Percentiles rank a stretch among this genome's conserved stretches.
These are phyloP conservation scores for Holcopasites calliopsidis DNA, from an alignment of 1,140 invertebrate genomes.

Conservation along the genomic window DNA sequence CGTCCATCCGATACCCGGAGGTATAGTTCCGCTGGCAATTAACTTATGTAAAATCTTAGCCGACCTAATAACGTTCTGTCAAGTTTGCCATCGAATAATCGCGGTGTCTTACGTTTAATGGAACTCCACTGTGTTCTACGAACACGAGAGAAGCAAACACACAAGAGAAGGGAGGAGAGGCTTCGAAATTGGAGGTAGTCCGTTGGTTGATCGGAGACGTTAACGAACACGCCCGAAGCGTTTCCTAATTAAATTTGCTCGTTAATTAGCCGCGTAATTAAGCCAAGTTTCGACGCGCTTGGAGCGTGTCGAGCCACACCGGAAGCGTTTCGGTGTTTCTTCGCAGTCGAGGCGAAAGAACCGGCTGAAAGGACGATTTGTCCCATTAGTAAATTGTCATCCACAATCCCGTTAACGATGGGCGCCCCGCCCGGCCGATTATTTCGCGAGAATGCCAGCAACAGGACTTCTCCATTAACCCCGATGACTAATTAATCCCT, in stretches of 20 bases:
- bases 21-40: slow-evolving; percentile 31
- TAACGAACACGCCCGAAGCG: not conserved
- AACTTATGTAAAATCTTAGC: slow-evolving; percentile 41
- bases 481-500: not conserved
- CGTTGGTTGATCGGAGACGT: not conserved
- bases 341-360: not conserved
- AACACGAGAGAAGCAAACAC: not conserved
- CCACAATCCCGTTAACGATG: not conserved
- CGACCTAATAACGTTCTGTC: slow-evolving; percentile 10
- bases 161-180: not conserved
- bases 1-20: not conserved
- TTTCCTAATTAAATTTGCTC: slow-evolving; percentile 27
- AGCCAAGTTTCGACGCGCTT: slow-evolving; percentile 2
- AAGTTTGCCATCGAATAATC: slow-evolving; percentile 10
- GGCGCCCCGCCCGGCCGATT: not conserved
- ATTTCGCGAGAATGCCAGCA: not conserved
- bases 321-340: not conserved
- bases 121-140: not conserved
- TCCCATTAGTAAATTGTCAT: not conserved
- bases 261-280: slow-evolving; percentile 32
- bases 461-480: not conserved
- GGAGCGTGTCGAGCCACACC: not conserved
- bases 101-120: not conserved
- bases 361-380: not conserved
- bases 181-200: not conserved